Evolutionary conservation across 2,888 invertebrate species (phyloP).

Genomic region (Eueremaeus valkanovi): DNA sequence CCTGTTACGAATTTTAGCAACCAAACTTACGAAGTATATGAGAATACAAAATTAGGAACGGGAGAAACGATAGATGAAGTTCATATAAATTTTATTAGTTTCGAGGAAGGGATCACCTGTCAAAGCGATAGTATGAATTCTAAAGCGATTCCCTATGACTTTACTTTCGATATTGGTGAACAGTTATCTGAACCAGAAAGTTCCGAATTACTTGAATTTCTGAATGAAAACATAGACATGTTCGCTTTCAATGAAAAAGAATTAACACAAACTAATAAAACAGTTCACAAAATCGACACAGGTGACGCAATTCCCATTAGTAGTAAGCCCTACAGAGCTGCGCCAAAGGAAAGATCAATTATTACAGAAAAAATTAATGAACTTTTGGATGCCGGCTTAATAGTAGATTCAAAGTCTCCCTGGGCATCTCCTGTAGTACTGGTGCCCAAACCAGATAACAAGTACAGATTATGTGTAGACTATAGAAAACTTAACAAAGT

Average conservation of each 20-base stretch:
- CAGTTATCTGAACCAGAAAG: not conserved
- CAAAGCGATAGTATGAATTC: not conserved
- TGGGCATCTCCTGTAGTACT: conserved; percentile 22
- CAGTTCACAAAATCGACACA: not conserved
- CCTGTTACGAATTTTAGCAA: no score
- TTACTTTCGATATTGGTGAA: not conserved
- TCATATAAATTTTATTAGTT: not conserved
- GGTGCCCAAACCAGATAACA: conserved; percentile 49
- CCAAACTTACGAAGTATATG: no score
- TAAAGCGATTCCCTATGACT: not conserved
- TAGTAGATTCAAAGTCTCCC: not conserved
- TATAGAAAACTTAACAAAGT: conserved; percentile 48
- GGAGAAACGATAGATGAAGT: no score
- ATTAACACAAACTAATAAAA: not conserved
- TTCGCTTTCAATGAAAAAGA: not conserved
- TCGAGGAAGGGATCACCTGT: not conserved
- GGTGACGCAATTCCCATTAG: not conserved
- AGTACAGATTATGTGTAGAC: conserved; percentile 48
- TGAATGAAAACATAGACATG: not conserved
- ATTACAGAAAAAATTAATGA: conserved; percentile 13
- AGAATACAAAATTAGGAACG: no score
- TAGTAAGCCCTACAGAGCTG: not conserved
- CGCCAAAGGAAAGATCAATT: not conserved
- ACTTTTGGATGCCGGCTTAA: not conserved
- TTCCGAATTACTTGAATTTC: not conserved